These are phyloP conservation scores for Cotesia congregata DNA, from an alignment of 2,888 invertebrate species.

Conservation along the genomic window DNA sequence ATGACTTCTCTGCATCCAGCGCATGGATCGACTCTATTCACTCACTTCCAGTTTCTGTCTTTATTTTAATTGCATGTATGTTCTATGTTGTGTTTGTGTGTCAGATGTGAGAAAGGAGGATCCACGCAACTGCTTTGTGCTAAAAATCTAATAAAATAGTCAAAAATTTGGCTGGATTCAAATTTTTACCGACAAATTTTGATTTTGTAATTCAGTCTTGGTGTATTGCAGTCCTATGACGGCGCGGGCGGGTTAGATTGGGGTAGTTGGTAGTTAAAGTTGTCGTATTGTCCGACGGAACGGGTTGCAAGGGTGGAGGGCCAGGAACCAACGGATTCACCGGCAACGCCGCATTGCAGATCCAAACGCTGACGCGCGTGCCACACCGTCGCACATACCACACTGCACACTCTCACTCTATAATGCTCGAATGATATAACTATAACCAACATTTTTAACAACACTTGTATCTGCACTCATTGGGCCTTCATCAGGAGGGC, in stretches of 20 bases:
- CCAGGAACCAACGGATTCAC: constrained; percentile 56
- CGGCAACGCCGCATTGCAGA: constrained; percentile 70
- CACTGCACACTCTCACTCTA: constrained; percentile 38
- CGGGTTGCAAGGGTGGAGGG: background rate
- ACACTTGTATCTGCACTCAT: background rate
- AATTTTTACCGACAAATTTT: too few species aligned
- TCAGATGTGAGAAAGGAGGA: background rate
- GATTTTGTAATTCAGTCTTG: too few species aligned
- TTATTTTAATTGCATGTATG: constrained; percentile 14
- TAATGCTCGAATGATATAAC: background rate
- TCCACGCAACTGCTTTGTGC: too few species aligned
- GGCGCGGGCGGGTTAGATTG: background rate
- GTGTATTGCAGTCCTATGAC: too few species aligned
- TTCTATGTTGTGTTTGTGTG: constrained; percentile 12
- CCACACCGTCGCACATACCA: constrained; percentile 26
- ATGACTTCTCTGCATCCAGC: constrained; percentile 62
- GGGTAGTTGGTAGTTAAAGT: background rate
- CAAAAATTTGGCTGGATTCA: too few species aligned
- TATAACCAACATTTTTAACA: constrained; percentile 1
- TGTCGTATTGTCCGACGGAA: constrained; percentile 1
- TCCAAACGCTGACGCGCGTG: constrained; percentile 63
- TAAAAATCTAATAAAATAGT: too few species aligned
- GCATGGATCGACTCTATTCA: constrained; percentile 63
- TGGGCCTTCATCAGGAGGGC: constrained; percentile 12
- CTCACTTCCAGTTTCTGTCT: constrained; percentile 28